Evolutionary conservation across 1,140 invertebrate species (phyloP), one percentile per base, ranked within the genome.

Genomic region (Aradophagus sp.): DNA sequence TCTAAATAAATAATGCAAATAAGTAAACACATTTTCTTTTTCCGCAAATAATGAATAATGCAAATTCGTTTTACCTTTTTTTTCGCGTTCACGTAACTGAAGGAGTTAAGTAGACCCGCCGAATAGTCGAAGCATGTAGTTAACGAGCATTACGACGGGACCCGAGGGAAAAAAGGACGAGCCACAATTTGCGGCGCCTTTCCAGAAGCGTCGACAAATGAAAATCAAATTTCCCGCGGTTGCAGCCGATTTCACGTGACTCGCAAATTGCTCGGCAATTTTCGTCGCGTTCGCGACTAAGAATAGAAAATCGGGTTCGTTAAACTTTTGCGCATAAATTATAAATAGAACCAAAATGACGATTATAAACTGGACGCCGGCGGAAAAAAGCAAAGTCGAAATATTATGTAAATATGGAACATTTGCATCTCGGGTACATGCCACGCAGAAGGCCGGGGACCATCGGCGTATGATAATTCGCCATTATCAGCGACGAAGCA

Each of bases 361-460:
- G 31, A 32, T 59, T 50, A 56, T 45, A 50, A 48, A 44, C 13
- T 61, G 19, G 44, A 29, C 13, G 26, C 19, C 29, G 20, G 14
- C 35, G 50, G 50, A 55, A 47, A 62, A 44, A 27, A 20, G 8
- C 10, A 19, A 45, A 58, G 53, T 63, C 53, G 39, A 42, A 71
- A 65, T 53, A 71, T 61, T 55, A 61, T 72, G 61, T 59, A 72
- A 59, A 59, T 41, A 66, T 36, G 36, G 55, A 44, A 61, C 48
- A 55, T 66, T 59, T 53, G 61, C 61, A 55, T 59, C 42, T 7
- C 5, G 20, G 8, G 19, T 56, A 39, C 27, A 53, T 15, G 29
- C 11, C 17, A 31, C 8, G 50, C 55, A 55, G 32, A 23, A 62
- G 26, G 26, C 50, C 5, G 10, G 11, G 34, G 44, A 53, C 39